These are phyloP conservation scores for Mesorhabditis belari DNA, from an alignment of 2,888 invertebrate species.

Conservation along the genomic window DNA sequence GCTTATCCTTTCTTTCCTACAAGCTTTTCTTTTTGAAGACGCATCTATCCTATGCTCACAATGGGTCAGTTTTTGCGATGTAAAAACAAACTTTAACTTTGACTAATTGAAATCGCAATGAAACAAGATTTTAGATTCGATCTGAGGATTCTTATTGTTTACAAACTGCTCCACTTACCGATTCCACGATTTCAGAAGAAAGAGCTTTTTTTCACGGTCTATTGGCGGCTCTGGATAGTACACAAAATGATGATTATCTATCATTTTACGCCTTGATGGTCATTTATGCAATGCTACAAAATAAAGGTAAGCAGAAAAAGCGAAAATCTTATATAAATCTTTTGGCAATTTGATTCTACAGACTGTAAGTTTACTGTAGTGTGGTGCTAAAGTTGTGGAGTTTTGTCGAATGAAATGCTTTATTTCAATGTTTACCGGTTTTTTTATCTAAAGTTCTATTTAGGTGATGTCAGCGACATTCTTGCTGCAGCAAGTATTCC, in stretches of 20 bases:
- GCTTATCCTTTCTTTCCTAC: slow-evolving; percentile 37
- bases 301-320: slow-evolving; percentile 70
- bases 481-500: slow-evolving; percentile 27
- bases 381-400: no score
- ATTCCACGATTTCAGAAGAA: neutral
- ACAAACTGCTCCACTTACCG: neutral
- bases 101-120: no score
- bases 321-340: neutral
- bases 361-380: slow-evolving; percentile 22
- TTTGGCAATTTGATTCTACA: slow-evolving; percentile 4
- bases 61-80: no score
- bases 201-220: slow-evolving; percentile 81
- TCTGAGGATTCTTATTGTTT: slow-evolving; percentile 16
- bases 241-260: slow-evolving; percentile 82
- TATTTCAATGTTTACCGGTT: neutral
- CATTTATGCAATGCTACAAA: slow-evolving; percentile 84
- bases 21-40: slow-evolving; percentile 44
- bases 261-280: slow-evolving; percentile 83
- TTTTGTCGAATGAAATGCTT: no score
- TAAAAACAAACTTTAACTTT: no score
- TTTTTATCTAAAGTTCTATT: slow-evolving; percentile 1
- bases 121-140: slow-evolving; percentile 7
- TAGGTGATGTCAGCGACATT: slow-evolving; percentile 33
- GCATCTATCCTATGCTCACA: slow-evolving; percentile 18
- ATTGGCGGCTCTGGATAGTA: slow-evolving; percentile 75